A percentile compares a stretch with the other conserved stretches of the same genome.
Conservation (phyloP, 2,888 invertebrate species). For the Laothoe populi region DNA sequence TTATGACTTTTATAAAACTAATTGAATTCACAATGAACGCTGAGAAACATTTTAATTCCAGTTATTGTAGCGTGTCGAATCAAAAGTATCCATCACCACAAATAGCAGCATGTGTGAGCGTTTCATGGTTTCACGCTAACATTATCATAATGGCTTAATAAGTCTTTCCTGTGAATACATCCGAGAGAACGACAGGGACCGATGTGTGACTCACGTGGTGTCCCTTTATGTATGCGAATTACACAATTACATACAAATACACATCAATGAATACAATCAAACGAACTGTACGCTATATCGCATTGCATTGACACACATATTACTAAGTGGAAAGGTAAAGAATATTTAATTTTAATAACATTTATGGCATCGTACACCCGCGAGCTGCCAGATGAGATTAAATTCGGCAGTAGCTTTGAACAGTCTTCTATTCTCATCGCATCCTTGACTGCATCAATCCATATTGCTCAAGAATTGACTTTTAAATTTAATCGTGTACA, state of each 20-base stretch:
- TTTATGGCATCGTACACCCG: conserved; percentile 60
- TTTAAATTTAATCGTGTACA: conserved; percentile 48
- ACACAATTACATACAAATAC: conserved; percentile 38
- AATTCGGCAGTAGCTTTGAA: conserved; percentile 54
- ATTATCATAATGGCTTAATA: conserved; percentile 73
- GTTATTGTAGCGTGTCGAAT: conserved; percentile 59
- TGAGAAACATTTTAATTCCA: conserved; percentile 56
- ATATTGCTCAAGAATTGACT: conserved; percentile 49
- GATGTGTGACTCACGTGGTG: conserved; percentile 63
- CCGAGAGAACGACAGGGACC: conserved; percentile 72
- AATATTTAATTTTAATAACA: conserved; percentile 42
- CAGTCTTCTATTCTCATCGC: conserved; percentile 45
- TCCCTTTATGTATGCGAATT: conserved; percentile 61
- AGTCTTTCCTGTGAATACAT: conserved; percentile 74
- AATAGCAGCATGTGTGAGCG: conserved; percentile 41
- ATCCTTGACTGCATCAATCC: conserved; percentile 58
- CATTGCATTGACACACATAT: conserved; percentile 47
- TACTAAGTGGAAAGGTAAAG: conserved; percentile 52
- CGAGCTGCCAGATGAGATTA: conserved; percentile 52
- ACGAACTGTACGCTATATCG: background rate
- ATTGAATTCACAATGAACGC: conserved; percentile 59
- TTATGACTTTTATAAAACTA: conserved; percentile 66
- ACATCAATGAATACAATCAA: conserved; percentile 1
- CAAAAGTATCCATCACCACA: conserved; percentile 50
- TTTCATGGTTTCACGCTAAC: conserved; percentile 68